Base-by-base conservation (phyloP, 2,797 vertebrate species). In the Syndactyla subalaris region DNA sequence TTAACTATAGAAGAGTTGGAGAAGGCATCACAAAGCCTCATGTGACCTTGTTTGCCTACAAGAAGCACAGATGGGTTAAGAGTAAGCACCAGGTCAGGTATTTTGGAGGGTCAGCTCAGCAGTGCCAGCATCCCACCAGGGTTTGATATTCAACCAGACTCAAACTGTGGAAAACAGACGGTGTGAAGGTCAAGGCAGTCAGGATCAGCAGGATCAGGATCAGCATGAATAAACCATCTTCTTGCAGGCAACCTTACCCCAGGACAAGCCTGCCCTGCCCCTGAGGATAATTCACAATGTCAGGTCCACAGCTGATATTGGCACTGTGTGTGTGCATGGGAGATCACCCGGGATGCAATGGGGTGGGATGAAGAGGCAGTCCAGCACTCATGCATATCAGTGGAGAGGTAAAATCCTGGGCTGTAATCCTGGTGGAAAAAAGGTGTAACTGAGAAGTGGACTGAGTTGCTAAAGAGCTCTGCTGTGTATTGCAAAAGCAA, bases 241-340 rank as follows among this genome's bases (percentile, higher is more conserved):
- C 38, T 41, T 67, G 49, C 43, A 75, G 63, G 62, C 17, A 61
- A 21, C 43, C 79, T 91, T 55, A 34, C 17, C 21, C n/a, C 11
- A 46, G 82, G 73, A 14, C 7, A 24, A 12, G 9, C 16, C 21
- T 80, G 54, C 16, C 55, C 79, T 71, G 67, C 12, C 32, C n/a
- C 17, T 81, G 18, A 32, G 36, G 84, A 49, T 49, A 6, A 76
- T 36, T 54, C 30, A 34, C 29, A 36, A 15, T 26, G 29, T 58
- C 6, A 3, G 22, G 36, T 18, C 24, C 55, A 52, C 2, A 2
- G 27, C 22, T 14, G 51, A 12, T 16, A 45, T 1, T 0, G 2
- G 59, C 45, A 39, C 17, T 46, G 29, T 24, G 55, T 1, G 1
- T 19, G 48, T 13, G 80, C 2, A 1, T 29, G 39, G 24, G 12